These are phyloP conservation scores for Crotophaga sulcirostris DNA, from an alignment of 2,113 vertebrate genomes.

Conservation along the genomic window DNA sequence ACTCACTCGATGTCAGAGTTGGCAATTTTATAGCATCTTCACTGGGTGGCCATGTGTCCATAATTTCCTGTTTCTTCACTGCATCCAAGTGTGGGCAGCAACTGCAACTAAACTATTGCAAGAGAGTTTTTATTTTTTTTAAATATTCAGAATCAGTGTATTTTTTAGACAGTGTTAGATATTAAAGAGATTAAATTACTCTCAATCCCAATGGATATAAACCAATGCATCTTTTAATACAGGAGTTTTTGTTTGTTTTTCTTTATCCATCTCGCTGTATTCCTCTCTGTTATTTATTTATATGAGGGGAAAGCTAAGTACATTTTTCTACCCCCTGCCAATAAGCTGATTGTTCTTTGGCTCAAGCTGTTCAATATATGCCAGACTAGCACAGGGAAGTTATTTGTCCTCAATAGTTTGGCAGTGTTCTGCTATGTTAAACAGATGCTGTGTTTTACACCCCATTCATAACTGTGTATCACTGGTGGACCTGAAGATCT, in stretches of 20 bases:
- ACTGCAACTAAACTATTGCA: not conserved
- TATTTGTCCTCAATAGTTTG: slow-evolving; percentile 19
- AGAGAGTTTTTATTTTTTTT: not conserved
- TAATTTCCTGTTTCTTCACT: not conserved
- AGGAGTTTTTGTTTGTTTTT: not conserved
- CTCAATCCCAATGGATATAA: not conserved
- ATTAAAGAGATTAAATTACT: not conserved
- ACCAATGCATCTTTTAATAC: not conserved
- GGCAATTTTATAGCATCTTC: not conserved
- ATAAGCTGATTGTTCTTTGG: slow-evolving; percentile 31
- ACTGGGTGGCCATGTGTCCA: not conserved
- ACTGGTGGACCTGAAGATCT: not conserved
- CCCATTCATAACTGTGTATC: not conserved
- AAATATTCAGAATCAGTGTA: not conserved
- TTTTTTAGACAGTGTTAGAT: not conserved
- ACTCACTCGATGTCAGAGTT: not conserved
- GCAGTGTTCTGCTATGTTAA: not conserved
- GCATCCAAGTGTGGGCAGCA: not conserved
- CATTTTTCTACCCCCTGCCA: slow-evolving; percentile 30
- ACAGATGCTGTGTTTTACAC: slow-evolving; percentile 20
- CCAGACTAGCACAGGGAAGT: not conserved
- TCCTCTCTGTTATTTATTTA: slow-evolving; percentile 8
- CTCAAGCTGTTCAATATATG: slow-evolving; percentile 32
- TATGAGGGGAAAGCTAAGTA: slow-evolving; percentile 12
- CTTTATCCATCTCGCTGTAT: not conserved